A percentile compares a stretch with the other conserved stretches of the same genome.
Conservation (phyloP, 1,140 invertebrate species). For the Gryllus bimaculatus region DNA sequence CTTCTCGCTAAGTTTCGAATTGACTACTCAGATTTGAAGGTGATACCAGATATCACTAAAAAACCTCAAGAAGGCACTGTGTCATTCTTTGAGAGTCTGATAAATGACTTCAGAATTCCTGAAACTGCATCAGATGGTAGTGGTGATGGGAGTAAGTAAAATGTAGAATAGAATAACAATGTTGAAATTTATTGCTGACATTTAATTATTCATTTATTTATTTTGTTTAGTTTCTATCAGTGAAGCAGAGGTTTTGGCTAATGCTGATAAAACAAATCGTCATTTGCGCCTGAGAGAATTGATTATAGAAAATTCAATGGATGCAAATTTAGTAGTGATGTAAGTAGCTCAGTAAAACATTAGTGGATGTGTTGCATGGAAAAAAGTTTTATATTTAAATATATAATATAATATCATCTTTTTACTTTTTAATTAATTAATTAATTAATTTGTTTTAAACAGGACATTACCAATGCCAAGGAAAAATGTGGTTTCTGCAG, state of each 20-base stretch:
- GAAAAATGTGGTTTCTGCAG: constrained; percentile 76
- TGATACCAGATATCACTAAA: constrained; percentile 78
- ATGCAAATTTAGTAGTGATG: constrained; percentile 84
- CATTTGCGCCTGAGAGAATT: constrained; percentile 82
- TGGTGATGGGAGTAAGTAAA: constrained; percentile 38
- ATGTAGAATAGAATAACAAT: neutral
- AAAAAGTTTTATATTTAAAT: too few relatives aligned
- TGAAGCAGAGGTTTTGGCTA: constrained; percentile 70
- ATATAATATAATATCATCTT: neutral
- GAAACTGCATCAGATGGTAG: constrained; percentile 37
- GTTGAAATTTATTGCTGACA: neutral
- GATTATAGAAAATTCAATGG: constrained; percentile 71
- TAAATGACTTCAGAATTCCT: constrained; percentile 52
- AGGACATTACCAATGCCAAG: constrained; percentile 88
- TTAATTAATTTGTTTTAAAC: constrained; percentile 22
- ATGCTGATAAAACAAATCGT: constrained; percentile 84
- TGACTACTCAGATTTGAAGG: constrained; percentile 84
- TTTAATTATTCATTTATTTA: constrained; percentile 40
- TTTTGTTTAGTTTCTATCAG: constrained; percentile 50
- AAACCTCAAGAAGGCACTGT: constrained; percentile 57
- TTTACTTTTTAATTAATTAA: neutral
- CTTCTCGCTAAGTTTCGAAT: constrained; percentile 92
- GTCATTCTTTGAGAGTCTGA: constrained; percentile 72
- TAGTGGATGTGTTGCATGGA: too few relatives aligned
- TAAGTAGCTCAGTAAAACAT: constrained; percentile 39